Percentiles rank a stretch among this genome's conserved stretches.
Conservation (phyloP, 2,113 vertebrate genomes). For the Gallinago media region DNA sequence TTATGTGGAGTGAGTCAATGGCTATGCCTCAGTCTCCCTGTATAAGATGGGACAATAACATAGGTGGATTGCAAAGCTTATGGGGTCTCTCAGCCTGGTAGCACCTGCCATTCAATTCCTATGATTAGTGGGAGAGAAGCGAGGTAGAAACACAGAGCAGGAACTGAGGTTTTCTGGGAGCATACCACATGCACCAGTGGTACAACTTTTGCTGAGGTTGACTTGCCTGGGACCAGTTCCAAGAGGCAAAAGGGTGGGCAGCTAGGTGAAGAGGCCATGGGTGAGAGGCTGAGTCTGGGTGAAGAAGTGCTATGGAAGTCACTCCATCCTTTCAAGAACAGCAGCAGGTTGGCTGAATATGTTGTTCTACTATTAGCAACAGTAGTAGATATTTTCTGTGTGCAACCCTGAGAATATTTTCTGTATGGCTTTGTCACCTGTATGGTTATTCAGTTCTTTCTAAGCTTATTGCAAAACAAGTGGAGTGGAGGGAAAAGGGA, state of each 20-base stretch:
- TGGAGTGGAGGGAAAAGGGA: neutral
- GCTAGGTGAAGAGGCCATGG: neutral
- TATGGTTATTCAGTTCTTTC: neutral
- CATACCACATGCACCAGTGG: no score
- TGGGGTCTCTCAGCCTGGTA: rapidly evolving
- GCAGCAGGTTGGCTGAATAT: no score
- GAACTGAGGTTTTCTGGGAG: neutral
- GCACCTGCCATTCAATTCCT: neutral
- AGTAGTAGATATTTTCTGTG: neutral
- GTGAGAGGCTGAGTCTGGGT: neutral
- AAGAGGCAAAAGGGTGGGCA: rapidly evolving
- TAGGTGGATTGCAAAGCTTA: neutral
- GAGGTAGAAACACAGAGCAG: neutral
- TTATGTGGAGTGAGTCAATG: neutral
- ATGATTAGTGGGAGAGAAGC: neutral
- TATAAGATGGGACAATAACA: neutral
- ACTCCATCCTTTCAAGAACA: no score
- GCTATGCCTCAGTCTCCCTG: neutral
- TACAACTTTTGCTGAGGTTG: rapidly evolving
- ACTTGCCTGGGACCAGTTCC: neutral
- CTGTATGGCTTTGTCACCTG: neutral
- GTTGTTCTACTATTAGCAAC: neutral
- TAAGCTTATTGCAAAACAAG: neutral
- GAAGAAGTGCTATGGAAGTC: neutral
- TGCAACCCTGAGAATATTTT: neutral